These are phyloP conservation scores for Ardeotis arabs DNA, from an alignment of 2,113 vertebrate species.

Conservation along the genomic window DNA sequence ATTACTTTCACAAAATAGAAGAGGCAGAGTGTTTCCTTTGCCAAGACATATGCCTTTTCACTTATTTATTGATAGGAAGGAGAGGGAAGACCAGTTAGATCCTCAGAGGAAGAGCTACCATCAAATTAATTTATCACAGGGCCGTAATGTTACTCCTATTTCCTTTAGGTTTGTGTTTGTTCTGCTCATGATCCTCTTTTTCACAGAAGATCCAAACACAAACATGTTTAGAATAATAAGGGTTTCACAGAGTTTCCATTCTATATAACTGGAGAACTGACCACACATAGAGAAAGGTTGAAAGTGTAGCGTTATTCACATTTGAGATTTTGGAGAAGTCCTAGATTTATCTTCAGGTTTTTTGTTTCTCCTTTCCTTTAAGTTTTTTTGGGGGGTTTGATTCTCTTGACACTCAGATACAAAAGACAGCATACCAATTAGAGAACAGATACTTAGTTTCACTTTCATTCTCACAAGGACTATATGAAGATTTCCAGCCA, in stretches of 20 bases:
- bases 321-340: not conserved
- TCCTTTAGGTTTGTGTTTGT: not conserved
- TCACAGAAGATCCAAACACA: not conserved
- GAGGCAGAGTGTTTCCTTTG: accelerated
- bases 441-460: not conserved
- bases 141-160: not conserved
- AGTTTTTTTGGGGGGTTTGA: not conserved
- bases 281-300: not conserved
- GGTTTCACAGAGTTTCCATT: not conserved
- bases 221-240: not conserved
- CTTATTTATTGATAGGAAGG: not conserved
- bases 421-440: not conserved
- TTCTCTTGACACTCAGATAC: not conserved
- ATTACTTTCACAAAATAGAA: not conserved
- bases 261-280: not conserved
- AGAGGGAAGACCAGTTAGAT: not conserved
- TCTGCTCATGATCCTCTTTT: not conserved
- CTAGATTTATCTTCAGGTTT: not conserved
- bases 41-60: not conserved
- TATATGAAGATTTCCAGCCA: not conserved
- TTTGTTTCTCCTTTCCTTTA: not conserved
- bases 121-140: not conserved
- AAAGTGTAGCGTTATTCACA: not conserved
- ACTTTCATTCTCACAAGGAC: not conserved
- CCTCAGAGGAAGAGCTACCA: not conserved